Conservation (phyloP, 2,888 invertebrate genomes). For the Troides aeacus region DNA sequence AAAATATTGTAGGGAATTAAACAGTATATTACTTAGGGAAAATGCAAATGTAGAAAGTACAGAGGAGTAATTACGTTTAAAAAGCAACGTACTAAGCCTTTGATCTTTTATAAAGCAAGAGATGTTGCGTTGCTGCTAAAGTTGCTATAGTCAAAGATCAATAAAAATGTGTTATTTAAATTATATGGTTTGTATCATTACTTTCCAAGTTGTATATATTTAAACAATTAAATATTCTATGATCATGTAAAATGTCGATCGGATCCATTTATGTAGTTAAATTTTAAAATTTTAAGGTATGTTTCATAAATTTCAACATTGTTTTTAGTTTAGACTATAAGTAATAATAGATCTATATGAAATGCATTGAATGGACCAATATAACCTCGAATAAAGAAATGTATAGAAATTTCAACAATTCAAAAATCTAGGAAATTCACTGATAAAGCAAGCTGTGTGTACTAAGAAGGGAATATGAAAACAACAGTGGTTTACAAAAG, state of each 20-base stretch:
- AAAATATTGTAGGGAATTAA: slow-evolving; percentile 27
- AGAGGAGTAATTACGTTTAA: slow-evolving; percentile 19
- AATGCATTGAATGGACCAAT: no score
- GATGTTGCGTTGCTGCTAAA: slow-evolving; percentile 1
- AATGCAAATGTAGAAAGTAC: slow-evolving; percentile 13
- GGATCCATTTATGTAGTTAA: no score
- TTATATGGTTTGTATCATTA: neutral
- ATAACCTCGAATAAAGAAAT: neutral
- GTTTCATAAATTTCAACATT: no score
- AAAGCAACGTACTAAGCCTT: slow-evolving; percentile 22
- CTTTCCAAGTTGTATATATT: no score
- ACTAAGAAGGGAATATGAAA: neutral
- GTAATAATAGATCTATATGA: no score
- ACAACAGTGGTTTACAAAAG: neutral
- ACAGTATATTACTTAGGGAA: slow-evolving; percentile 20
- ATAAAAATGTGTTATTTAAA: neutral
- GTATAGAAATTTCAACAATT: neutral
- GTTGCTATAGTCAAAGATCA: neutral
- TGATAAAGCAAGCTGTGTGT: neutral
- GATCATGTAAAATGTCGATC: no score
- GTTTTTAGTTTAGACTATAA: no score
- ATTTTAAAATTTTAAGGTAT: no score
- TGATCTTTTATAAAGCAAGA: slow-evolving; percentile 24
- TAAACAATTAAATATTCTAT: no score
- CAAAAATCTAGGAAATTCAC: neutral